Conservation (phyloP, 1,140 invertebrate genomes). For the Apis mellifera region Amel_HAv3.1 CM009934.2:5197001-5197500, state of each 20-base stretch:
- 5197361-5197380: constrained; percentile 32
- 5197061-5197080: background rate
- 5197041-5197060: background rate
- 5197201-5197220: background rate
- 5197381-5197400: background rate
- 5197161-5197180: background rate
- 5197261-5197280: constrained; percentile 46
- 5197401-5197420: background rate
- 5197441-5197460: too few species aligned
- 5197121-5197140: too few species aligned
- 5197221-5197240: constrained; percentile 18
- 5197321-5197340: constrained; percentile 1
- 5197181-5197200: too few species aligned
- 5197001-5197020: too few species aligned
- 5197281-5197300: constrained; percentile 35
- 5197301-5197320: constrained; percentile 33
- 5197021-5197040: background rate
- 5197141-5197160: background rate
- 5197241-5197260: constrained; percentile 33
- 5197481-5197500: too few species aligned
- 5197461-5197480: too few species aligned
- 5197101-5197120: too few species aligned
- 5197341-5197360: background rate
- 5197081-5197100: background rate
- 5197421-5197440: background rate